Base-by-base conservation (phyloP, 2,888 invertebrate genomes). In the Tenthredo notha region DNA sequence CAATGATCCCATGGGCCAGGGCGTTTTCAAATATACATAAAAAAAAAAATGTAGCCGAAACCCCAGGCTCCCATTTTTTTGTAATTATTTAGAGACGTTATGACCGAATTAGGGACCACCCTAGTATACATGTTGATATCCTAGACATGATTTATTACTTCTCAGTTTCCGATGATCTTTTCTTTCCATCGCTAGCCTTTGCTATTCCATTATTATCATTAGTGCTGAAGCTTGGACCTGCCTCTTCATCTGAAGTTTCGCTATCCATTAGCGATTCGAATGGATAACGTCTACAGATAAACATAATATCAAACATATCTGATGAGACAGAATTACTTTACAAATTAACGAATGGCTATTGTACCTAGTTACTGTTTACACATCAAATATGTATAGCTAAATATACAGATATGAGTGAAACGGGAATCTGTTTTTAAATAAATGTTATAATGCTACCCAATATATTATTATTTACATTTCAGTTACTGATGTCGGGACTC, bases 191-290 rank as follows among this genome's bases (percentile, higher is more conserved):
- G 70, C 50, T 67, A 15, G 29, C 40, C 10, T 50, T 47, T 47
- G 21, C 40, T 80, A 15, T 15, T 78, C 50, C 33, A 12, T 47
- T 74, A 18, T 54, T 50, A 29, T 54, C n/a, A 61, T 58, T 84
- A 75, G 21, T 84, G 40, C 10, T 84, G 12, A 15, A 29, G 21
- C 54, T 43, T 7, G 3, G 50, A 40, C 80, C 74, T 25, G 70
- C 70, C 15, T 89, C 85, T 2, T 86, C 86, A 54, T 78, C 89
- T 43, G 86, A 87, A 84, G 89, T 90, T 4, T 82, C 87, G 21
- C 88, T 90, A 40, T 89, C 88, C 40, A 91, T 40, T 70, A 91
- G 12, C 7, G 72, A 84, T 74, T 91, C 91, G 84, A 91, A 91
- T 84, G 85, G 84, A 7, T 75, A 65, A 18, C 86, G 88, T 75